Base-by-base conservation (phyloP, 1,140 invertebrate genomes). In the Odontomachus brunneus region DNA sequence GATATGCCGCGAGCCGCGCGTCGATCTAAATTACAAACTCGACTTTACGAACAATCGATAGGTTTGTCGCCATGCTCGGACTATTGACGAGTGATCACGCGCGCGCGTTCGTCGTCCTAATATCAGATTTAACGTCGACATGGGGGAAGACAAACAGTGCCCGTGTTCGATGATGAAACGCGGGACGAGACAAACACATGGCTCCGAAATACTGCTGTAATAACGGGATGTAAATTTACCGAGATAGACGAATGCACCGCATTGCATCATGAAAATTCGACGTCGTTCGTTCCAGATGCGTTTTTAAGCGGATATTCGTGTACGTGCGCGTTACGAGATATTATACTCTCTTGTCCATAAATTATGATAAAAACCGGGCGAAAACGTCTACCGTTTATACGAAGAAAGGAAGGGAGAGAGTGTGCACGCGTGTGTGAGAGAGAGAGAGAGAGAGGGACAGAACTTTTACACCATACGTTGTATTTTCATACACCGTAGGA, bases 21-120 rank as follows among this genome's bases (percentile, higher is more conserved):
- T 48, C 75, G 75, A 71, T 80, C 75, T 80, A 80, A 80, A 80
- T 80, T 80, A 80, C 75, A 80, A 80, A 80, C 69, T 80, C 75
- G 75, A 80, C 75, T 80, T 80, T 80, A 19, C 51, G 55, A 33
- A 80, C 75, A 80, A 80, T 80, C 75, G 75, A 80, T 80, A 80
- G 75, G 75, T 80, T 80, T 80, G 75, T 80, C 75, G 75, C 11
- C 44, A 24, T 9, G 57, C 51, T 57, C 63, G 63, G 63, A 69
- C 15, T 78, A 80, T 80, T 80, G 65, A 80, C 65, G 63, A 71
- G 75, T 80, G 75, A 80, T 69, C 65, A 48, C 75, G 53, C 26
- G 24, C 51, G 75, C 17, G 38, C 38, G 38, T 15, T 3, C 9
- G 38, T 15, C 65, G 22, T 57, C 51, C 75, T 80, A 71, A 80